A percentile compares a stretch with the other conserved stretches of the same genome.
These are phyloP conservation scores for Microdon myrmicae DNA, from an alignment of 2,888 invertebrate genomes.

Conservation along the genomic window DNA sequence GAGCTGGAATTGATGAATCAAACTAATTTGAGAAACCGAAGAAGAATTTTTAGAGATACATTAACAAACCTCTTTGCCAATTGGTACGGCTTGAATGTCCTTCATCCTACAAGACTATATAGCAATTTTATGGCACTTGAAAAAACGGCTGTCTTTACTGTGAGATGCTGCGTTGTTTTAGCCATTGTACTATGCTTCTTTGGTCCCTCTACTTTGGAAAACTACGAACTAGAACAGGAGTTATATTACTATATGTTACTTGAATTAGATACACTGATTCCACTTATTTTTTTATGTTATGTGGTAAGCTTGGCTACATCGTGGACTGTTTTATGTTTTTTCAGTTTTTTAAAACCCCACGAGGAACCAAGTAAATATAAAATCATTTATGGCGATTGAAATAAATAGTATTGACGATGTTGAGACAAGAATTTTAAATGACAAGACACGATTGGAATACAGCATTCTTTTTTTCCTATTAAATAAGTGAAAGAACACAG, in stretches of 20 bases:
- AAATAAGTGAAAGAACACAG: too few relatives aligned
- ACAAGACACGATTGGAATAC: too few relatives aligned
- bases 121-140: constrained; percentile 10
- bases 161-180: constrained; percentile 13
- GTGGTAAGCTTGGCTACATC: background rate
- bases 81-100: constrained; percentile 14
- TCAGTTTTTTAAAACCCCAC: too few relatives aligned
- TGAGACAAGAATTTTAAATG: too few relatives aligned
- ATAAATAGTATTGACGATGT: too few relatives aligned
- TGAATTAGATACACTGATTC: constrained; percentile 2
- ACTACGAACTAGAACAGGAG: constrained; percentile 54
- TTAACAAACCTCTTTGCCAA: constrained; percentile 20
- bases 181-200: constrained; percentile 17
- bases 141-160: constrained; percentile 11
- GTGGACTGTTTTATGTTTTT: background rate
- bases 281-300: constrained; percentile 11
- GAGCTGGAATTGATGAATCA: background rate
- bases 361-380: too few relatives aligned
- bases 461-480: too few relatives aligned
- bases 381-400: too few relatives aligned
- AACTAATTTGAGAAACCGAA: background rate
- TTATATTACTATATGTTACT: constrained; percentile 36
- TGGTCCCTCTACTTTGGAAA: constrained; percentile 50
- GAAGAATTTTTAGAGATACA: constrained; percentile 4
- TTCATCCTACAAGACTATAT: constrained; percentile 4